phyloP scores from a whole-genome alignment of 2,797 vertebrate genomes.

The Hafferia zeledoni region DNA sequence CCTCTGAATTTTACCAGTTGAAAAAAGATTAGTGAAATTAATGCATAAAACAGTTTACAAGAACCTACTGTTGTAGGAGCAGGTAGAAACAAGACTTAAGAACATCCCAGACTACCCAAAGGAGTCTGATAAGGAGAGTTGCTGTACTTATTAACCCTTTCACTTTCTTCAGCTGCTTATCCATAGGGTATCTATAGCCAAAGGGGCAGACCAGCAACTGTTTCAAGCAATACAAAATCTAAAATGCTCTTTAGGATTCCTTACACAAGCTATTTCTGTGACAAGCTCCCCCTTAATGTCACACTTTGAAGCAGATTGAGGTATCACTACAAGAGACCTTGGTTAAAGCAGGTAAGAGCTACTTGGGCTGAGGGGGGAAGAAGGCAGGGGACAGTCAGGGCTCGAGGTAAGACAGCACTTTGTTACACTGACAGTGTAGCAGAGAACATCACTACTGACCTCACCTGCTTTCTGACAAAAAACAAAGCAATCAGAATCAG shows the following conservation, averaged over 20 bases:
- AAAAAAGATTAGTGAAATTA: not conserved
- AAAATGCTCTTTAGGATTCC: not conserved
- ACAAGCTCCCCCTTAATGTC: not conserved
- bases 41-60: not conserved
- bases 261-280: not conserved
- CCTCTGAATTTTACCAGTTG: not conserved
- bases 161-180: not conserved
- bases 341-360: not conserved
- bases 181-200: not conserved
- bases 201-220: not conserved
- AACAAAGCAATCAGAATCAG: not conserved
- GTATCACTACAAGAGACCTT: not conserved
- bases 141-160: not conserved
- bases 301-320: not conserved
- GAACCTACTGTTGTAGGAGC: not conserved
- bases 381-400: not conserved
- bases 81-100: not conserved
- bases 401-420: not conserved
- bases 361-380: fast-evolving
- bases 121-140: not conserved
- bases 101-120: not conserved
- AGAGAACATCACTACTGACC: not conserved
- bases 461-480: not conserved
- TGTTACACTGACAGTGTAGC: not conserved
- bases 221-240: not conserved